Conservation (phyloP, 1,140 invertebrate species). For the Vanessa atalanta region DNA sequence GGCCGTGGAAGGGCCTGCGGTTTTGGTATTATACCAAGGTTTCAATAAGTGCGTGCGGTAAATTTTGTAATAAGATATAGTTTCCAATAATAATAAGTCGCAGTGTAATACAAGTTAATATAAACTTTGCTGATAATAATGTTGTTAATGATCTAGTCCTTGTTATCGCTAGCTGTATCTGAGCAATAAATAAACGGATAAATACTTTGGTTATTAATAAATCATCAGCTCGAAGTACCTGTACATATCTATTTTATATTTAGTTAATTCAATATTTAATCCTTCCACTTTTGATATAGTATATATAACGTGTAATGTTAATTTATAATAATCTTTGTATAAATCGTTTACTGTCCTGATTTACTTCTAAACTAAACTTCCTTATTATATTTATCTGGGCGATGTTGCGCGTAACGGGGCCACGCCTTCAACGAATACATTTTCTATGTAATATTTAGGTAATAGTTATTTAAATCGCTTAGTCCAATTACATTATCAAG, state of each 20-base stretch:
- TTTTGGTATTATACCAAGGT: constrained; percentile 29
- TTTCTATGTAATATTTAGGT: constrained; percentile 12
- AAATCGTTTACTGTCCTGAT: constrained; percentile 23
- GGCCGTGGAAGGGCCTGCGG: constrained; percentile 21
- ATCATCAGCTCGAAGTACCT: neutral
- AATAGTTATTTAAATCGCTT: constrained; percentile 8
- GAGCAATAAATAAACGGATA: constrained; percentile 29
- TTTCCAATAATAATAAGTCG: constrained; percentile 24
- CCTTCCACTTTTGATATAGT: neutral
- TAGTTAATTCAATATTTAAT: neutral
- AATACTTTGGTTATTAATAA: constrained; percentile 1
- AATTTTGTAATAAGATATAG: constrained; percentile 35
- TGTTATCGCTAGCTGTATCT: constrained; percentile 30
- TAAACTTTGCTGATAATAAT: constrained; percentile 30
- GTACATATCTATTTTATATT: neutral
- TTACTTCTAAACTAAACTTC: constrained; percentile 10
- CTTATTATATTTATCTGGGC: constrained; percentile 13
- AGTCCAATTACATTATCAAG: neutral
- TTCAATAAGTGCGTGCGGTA: constrained; percentile 35
- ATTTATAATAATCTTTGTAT: constrained; percentile 8
- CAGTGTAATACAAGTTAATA: constrained; percentile 36
- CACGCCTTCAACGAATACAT: constrained; percentile 9
- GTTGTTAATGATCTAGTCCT: constrained; percentile 31
- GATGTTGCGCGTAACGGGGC: neutral
- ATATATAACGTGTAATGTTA: constrained; percentile 7